Conservation (phyloP, 2,797 vertebrate genomes). For the Muscicapa striata region DNA sequence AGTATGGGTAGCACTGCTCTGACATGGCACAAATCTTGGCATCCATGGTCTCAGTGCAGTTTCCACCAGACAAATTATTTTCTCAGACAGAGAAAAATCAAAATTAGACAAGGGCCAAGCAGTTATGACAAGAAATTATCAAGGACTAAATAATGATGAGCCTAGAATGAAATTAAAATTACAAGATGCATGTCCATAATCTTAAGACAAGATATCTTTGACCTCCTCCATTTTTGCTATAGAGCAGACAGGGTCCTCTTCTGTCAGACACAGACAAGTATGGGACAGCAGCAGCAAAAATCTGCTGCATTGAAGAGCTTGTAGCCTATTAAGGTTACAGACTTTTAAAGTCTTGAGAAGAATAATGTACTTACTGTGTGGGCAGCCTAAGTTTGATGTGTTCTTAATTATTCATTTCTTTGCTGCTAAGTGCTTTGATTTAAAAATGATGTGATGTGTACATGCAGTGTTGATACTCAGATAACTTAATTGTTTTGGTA, state of each 20-base stretch:
- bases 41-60: neutral
- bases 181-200: neutral
- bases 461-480: slow-evolving; percentile 27
- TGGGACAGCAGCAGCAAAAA: neutral
- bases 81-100: neutral
- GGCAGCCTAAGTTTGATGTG: slow-evolving; percentile 33
- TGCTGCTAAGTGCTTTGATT: slow-evolving; percentile 56
- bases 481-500: slow-evolving; percentile 66
- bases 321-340: neutral
- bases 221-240: neutral
- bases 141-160: neutral
- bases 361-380: slow-evolving; percentile 35
- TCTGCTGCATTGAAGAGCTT: neutral
- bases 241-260: neutral
- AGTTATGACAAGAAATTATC: neutral
- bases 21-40: neutral
- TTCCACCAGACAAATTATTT: neutral
- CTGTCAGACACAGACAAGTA: neutral
- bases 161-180: neutral
- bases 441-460: slow-evolving; percentile 43
- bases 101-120: neutral
- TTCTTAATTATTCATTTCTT: slow-evolving; percentile 63
- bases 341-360: neutral
- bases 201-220: neutral
- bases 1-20: neutral